Base-by-base conservation (phyloP, 2,888 invertebrate species). In the Hypomecis punctinalis region DNA sequence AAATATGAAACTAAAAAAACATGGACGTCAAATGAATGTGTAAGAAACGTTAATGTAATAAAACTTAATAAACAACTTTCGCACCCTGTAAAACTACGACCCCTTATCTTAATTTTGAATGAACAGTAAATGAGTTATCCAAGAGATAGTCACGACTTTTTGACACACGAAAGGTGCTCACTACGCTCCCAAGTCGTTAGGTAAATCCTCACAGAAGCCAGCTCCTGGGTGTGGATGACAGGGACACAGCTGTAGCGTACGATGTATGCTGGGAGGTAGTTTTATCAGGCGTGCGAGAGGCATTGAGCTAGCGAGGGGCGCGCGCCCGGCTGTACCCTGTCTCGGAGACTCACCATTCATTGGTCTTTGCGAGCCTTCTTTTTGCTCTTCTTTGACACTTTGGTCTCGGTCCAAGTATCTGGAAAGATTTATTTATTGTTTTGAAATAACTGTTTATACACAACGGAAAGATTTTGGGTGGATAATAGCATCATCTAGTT, bases 391-490 rank as follows among this genome's bases (percentile, higher is more conserved):
- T 96, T 96, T 61, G 94, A 91, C 65, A 94, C 93, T 84, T 96
- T 96, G 13, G 96, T 94, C 80, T 97, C 96, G 74, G 95, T 95
- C 96, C 96, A 96, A 39, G 94, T 92, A 86, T 96, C 96, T 96
- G 86, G 23, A 83, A 86, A 35, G 35, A 9, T 45, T 48, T 36
- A 46, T 51, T 23, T 23, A 3, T 2, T 23, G 23, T 23, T 23
- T 23, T 23, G 23, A 23, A 23, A 3, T 23, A 23, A 23, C 23
- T 23, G 23, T 2, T n/a, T n/a, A 23, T 3, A 23, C 23, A 23
- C 23, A 23, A 23, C 23, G 23, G 23, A 23, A 23, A 3, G 23
- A 23, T 23, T 23, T 23, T 23, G 23, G 23, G 1, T 23, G 3
- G 23, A 23, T 23, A 23, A 23, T 23, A 23, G 23, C 23, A 23